Evolutionary conservation across 1,140 invertebrate genomes (phyloP), one percentile per base, ranked within the genome.

Genomic region (Phymorhynchus buccinoides): DNA sequence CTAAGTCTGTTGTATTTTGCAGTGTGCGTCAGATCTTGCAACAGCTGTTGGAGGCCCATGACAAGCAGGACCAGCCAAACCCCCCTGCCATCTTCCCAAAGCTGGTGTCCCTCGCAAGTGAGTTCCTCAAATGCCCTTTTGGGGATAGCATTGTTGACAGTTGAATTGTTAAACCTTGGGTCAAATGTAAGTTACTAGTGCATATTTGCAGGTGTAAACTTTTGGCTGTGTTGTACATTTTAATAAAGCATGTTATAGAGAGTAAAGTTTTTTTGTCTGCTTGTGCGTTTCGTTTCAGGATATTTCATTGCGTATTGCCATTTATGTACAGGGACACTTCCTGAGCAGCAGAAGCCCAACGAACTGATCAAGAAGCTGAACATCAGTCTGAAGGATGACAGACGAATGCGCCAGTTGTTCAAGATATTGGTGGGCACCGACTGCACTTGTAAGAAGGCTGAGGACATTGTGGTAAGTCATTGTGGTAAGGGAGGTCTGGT

Each of bases 351-450:
- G 84, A 99, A 99, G 92, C 96, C 97, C 0, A 95, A 96, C 88
- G 98, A 99, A 93, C 98, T 97, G 93, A 93, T 99, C 44, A 96
- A 96, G 81, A 97, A 97, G 91, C 98, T 99, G 90, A 97, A 96
- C 86, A 93, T 94, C 75, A 96, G 98, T 91, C 94, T 99, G 93
- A 95, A 95, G 84, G 95, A 96, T 88, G 97, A 98, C 91, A 91
- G 94, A 1, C 93, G 94, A n/a, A 92, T 98, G n/a, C 91, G 98
- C 84, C 95, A 96, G 89, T 96, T 96, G 41, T 96, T 99, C 95
- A 97, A 97, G 92, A 96, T 95, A 0, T 96, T 99, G 78, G 95
- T 98, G 3, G 96, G 96, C 88, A 96, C 96, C 0, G 96, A 96
- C 89, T 97, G 98, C 44, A 96, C 96, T 81, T 99, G 97, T 92